Evolutionary conservation across 2,888 invertebrate genomes (phyloP), one percentile per base, ranked within the genome.

Genomic region (Euplagia quadripunctaria): DNA sequence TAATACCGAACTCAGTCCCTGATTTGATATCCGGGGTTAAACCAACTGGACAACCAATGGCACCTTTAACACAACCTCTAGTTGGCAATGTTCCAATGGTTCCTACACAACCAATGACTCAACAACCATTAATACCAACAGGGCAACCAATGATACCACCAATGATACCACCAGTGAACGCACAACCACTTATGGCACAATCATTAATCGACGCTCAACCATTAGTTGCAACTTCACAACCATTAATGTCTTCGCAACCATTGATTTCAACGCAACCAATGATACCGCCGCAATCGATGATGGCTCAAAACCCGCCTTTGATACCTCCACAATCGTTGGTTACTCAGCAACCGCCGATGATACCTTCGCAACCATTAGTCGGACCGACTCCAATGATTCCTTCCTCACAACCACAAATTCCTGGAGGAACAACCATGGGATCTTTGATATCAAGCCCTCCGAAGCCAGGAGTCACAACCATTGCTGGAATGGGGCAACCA

Each of bases 11-110:
- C 4, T 17, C 87, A 0, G 90, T 94, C 0, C 94, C 95, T 0
- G 94, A 95, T 82, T 79, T 94, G 4, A 94, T 94, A 61, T 93
- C 96, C 0, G 93, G 91, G 0, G 92, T 94, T 0, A 93, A 94
- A 82, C 92, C 83, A 81, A 91, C 82, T 14, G 65, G 81, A 0
- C 74, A 74, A 67, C 72, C 75, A 0, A 49, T 76, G 17, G 55
- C 70, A 31, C 68, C 65, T 0, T 71, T 69, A 8, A 72, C 81
- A 0, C 89, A 86, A 68, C 85, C 89, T 0, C 46, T 89, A 58
- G 76, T 84, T 2, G 64, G 74, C 8, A 74, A 74, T 43, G 94
- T 90, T 91, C 94, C 87, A 17, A 73, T 85, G 20, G 79, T 85
- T 1, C 42, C 78, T 14, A 16, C 77, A 1, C 82, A 81, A 71